phyloP scores from a whole-genome alignment of 2,797 vertebrate genomes.

The Centropyge bicolor region DNA sequence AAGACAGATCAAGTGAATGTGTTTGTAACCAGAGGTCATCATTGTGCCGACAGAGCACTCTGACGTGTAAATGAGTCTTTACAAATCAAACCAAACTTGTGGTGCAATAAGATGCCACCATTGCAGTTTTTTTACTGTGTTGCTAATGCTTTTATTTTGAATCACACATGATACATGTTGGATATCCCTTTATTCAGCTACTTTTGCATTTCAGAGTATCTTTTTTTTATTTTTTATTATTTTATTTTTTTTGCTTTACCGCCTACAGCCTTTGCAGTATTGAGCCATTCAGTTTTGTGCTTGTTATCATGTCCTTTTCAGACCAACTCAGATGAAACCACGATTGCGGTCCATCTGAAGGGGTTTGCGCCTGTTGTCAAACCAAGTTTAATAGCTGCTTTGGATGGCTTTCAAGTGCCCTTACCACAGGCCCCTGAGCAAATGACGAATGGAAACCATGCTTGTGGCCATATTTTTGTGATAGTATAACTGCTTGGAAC shows the following conservation, averaged over 20 bases:
- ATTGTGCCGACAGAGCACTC: neutral
- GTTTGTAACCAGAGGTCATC: neutral
- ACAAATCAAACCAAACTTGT: neutral
- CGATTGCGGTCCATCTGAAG: neutral
- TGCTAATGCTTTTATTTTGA: constrained; percentile 9
- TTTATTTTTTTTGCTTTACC: neutral
- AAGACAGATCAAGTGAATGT: neutral
- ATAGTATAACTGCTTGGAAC: neutral
- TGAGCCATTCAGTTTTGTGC: neutral
- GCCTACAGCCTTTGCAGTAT: too few species aligned
- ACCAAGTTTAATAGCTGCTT: neutral
- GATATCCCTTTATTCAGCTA: neutral
- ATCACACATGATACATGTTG: neutral
- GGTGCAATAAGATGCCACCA: neutral
- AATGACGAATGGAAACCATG: neutral
- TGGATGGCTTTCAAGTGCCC: neutral
- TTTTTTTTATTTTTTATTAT: constrained; percentile 7
- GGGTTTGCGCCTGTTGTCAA: neutral
- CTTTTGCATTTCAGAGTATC: neutral
- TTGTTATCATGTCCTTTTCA: constrained; percentile 7
- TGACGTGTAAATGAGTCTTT: neutral
- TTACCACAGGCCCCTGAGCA: neutral
- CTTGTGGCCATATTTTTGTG: neutral
- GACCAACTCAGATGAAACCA: neutral
- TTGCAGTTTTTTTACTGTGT: neutral